Base-by-base conservation (phyloP, 2,113 vertebrate genomes). In the Platysternon megacephalum region DNA sequence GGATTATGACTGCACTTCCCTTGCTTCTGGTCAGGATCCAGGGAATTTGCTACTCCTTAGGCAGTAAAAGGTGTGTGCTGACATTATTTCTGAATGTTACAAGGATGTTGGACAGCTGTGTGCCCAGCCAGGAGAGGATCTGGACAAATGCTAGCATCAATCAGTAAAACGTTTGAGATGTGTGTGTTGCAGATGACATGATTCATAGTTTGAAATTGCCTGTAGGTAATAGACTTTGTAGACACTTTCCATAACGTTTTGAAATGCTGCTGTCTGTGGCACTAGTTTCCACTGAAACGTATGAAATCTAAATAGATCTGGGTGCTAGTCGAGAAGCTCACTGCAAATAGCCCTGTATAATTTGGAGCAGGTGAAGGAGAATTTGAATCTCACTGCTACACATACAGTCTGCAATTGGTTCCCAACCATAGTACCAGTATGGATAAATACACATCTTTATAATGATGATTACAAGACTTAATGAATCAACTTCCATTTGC, bases 11-110 rank as follows among this genome's bases (percentile, higher is more conserved):
- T 1, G 0, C 11, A 3, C 16, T 28, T 22, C 61, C 21, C 58
- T 6, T 11, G 9, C 53, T 3, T 1, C 35, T 5, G 2, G 52
- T 53, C 52, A 53, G 52, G n/a, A 52, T 2, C 4, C 2, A 14
- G 72, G 5, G 39, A 11, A 0, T 2, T 2, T 22, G 42, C 19
- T 1, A 5, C 19, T 55, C 5, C 0, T 2, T 4, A 0, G 11
- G 26, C 55, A 13, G 49, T 48, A 13, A 11, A 0, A 35, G 39
- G 74, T 28, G 22, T 6, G 39, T 44, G 72, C 39, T 42, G 39
- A 42, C 39, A 42, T 74, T 24, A 24, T 74, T 24, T 24, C 68
- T 76, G 72, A 42, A 26, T 10, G 5, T 24, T 11, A 42, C 72
- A 76, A 26, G 39, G 9, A 12, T 9, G 39, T 44, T 44, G 22